These are phyloP conservation scores for Crypturellus tataupa DNA, from an alignment of 2,797 vertebrate species.

Conservation along the genomic window DNA sequence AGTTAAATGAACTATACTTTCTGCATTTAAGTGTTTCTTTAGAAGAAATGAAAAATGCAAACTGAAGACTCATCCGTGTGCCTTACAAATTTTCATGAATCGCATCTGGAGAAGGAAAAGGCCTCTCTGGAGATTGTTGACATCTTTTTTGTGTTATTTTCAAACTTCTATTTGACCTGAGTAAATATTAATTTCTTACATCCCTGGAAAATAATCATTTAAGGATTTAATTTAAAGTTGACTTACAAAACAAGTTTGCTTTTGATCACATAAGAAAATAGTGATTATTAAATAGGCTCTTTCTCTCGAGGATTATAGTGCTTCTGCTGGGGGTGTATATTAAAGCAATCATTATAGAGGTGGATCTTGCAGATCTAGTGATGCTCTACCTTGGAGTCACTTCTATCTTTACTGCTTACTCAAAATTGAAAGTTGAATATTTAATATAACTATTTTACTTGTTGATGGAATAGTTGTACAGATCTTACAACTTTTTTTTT, in stretches of 20 bases:
- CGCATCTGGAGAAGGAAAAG: not conserved
- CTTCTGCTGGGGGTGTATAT: not conserved
- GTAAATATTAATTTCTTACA: not conserved
- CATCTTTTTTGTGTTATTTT: not conserved
- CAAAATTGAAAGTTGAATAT: conserved; percentile 9
- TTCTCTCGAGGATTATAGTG: not conserved
- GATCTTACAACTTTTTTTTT: conserved; percentile 17
- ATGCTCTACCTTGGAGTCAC: not conserved
- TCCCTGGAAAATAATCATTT: not conserved
- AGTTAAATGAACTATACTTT: not conserved
- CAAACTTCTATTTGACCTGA: not conserved
- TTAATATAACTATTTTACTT: conserved; percentile 21
- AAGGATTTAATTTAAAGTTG: not conserved
- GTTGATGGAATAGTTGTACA: conserved; percentile 6
- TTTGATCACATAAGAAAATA: not conserved
- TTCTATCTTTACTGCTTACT: not conserved
- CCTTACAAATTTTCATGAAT: not conserved
- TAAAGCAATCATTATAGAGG: not conserved
- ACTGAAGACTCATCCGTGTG: not conserved
- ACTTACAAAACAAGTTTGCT: not conserved
- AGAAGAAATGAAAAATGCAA: not conserved
- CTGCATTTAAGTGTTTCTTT: not conserved
- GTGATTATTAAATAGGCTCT: not conserved
- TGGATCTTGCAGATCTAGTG: not conserved
- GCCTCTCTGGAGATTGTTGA: not conserved